phyloP scores from a whole-genome alignment of 2,888 invertebrate species.

The Amorpha juglandis region DNA sequence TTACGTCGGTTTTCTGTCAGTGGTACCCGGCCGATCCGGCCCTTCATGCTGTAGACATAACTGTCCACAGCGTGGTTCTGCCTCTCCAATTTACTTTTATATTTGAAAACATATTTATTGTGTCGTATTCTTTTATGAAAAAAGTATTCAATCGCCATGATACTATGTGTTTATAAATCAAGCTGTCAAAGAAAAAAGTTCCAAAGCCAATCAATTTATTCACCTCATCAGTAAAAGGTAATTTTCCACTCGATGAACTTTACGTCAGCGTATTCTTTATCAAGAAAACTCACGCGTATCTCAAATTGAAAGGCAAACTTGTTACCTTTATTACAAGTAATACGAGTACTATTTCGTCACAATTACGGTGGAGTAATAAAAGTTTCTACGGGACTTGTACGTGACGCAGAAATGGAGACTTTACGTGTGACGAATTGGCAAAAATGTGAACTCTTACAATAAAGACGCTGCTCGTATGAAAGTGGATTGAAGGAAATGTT shows the following conservation, averaged over 20 bases:
- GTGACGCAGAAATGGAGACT: constrained; percentile 68
- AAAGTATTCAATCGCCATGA: no score
- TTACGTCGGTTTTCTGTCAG: no score
- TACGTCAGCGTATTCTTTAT: constrained; percentile 31
- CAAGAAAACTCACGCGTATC: constrained; percentile 39
- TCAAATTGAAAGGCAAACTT: constrained; percentile 42
- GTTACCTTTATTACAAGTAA: constrained; percentile 43
- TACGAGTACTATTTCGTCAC: constrained; percentile 54
- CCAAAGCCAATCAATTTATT: background rate
- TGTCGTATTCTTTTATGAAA: no score
- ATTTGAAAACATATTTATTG: no score
- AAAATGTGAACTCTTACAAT: constrained; percentile 49
- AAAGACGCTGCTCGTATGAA: constrained; percentile 47
- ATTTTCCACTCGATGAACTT: background rate
- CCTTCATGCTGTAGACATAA: no score
- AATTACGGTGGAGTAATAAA: constrained; percentile 72
- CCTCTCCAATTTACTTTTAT: no score
- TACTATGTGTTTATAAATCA: no score
- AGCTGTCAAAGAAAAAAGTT: background rate
- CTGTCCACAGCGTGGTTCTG: no score
- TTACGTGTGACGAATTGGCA: constrained; percentile 76
- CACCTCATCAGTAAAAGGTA: background rate
- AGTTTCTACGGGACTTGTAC: constrained; percentile 64
- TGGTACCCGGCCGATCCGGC: no score
- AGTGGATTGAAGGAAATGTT: constrained; percentile 61